phyloP scores from a whole-genome alignment of 2,113 vertebrate species.

The Eubucco bourcierii region DNA sequence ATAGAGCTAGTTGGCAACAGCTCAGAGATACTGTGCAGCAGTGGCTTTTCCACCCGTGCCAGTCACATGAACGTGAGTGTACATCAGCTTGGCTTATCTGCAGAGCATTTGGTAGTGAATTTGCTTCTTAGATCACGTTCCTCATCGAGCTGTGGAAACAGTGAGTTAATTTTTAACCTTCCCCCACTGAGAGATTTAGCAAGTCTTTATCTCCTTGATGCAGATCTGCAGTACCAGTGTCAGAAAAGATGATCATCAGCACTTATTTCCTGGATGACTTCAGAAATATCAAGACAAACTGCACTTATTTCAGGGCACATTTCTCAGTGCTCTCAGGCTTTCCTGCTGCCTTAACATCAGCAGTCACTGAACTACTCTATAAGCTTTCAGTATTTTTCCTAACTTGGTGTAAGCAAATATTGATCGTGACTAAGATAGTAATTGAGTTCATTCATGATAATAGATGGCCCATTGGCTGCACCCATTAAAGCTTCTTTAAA shows the following conservation, averaged over 20 bases:
- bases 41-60: not conserved
- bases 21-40: not conserved
- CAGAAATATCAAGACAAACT: conserved; percentile 54
- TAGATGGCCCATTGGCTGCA: conserved; percentile 66
- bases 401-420: conserved; percentile 70
- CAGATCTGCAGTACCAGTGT: not conserved
- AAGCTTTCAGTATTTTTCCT: conserved; percentile 66
- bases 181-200: not conserved
- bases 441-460: conserved; percentile 71
- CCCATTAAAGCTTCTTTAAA: conserved; percentile 67
- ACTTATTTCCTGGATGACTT: conserved; percentile 57
- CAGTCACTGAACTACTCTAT: conserved; percentile 48
- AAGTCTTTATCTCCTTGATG: conserved; percentile 18
- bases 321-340: conserved; percentile 35
- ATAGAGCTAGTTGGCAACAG: not conserved
- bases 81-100: not conserved
- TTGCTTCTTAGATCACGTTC: not conserved
- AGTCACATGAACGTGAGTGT: not conserved
- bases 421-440: conserved; percentile 68
- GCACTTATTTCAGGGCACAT: conserved; percentile 47
- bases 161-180: conserved; percentile 13
- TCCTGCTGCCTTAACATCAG: conserved; percentile 35
- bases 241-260: conserved; percentile 57
- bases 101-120: not conserved
- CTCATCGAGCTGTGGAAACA: not conserved